A percentile compares a stretch with the other conserved stretches of the same genome.
These are phyloP conservation scores for Parelbella ahira DNA, from an alignment of 2,888 invertebrate genomes.

Conservation along the genomic window DNA sequence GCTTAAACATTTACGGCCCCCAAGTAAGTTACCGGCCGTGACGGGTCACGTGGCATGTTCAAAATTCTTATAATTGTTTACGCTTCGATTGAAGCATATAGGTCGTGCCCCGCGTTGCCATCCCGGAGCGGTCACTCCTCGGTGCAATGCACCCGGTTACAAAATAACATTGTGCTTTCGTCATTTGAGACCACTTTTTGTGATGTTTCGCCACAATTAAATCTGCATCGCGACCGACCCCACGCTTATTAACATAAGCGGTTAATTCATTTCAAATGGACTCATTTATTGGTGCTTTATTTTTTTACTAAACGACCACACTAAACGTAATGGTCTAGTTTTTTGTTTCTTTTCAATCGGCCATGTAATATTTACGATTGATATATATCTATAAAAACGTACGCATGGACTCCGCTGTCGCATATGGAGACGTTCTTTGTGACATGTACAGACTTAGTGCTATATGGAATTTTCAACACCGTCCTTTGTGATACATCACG, in stretches of 20 bases:
- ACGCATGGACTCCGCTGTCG: too few species aligned
- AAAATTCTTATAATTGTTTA: constrained; percentile 60
- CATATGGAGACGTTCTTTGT: too few species aligned
- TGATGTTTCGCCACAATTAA: constrained; percentile 61
- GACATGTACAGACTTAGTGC: too few species aligned
- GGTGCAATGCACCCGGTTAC: constrained; percentile 69
- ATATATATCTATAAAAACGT: too few species aligned
- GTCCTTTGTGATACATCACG: constrained; percentile 54
- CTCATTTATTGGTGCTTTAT: constrained; percentile 50
- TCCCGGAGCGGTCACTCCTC: constrained; percentile 60
- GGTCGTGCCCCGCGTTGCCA: constrained; percentile 49
- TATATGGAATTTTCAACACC: constrained; percentile 37
- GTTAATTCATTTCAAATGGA: constrained; percentile 67
- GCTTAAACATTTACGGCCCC: constrained; percentile 13
- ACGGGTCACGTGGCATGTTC: constrained; percentile 53
- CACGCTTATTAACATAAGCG: constrained; percentile 65
- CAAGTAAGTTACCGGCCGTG: constrained; percentile 32
- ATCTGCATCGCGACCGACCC: constrained; percentile 53
- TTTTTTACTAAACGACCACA: constrained; percentile 48
- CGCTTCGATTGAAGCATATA: constrained; percentile 52
- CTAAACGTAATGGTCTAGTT: constrained; percentile 45
- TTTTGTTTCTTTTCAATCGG: constrained; percentile 46
- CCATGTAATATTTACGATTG: constrained; percentile 21
- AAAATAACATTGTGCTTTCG: constrained; percentile 65
- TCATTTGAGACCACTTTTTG: constrained; percentile 58